Evolutionary conservation across 2,797 vertebrate species (phyloP).

Genomic region (Prionace glauca): DNA sequence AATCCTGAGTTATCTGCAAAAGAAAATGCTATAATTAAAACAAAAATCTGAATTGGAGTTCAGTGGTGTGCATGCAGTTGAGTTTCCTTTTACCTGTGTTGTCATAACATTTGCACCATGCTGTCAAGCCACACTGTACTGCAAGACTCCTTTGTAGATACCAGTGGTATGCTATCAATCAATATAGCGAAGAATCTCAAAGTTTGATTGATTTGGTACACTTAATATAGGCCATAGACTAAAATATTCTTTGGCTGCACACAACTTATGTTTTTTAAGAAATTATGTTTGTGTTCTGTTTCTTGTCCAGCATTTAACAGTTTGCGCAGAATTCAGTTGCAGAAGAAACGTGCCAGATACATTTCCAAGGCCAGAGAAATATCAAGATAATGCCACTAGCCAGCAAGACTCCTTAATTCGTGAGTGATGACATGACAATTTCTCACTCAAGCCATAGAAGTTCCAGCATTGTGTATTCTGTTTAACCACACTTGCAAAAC

Average conservation of each 20-base stretch:
- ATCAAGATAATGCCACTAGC: not conserved
- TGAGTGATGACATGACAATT: not conserved
- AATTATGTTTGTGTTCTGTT: not conserved
- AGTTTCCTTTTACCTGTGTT: not conserved
- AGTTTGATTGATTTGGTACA: not conserved
- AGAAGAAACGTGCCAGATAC: not conserved
- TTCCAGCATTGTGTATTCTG: not conserved
- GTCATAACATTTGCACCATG: not conserved
- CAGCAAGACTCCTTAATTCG: not conserved
- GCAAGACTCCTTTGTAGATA: not conserved
- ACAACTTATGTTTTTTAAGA: not conserved
- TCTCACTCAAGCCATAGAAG: not conserved
- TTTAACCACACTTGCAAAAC: not conserved
- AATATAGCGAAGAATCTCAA: not conserved
- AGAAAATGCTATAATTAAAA: not conserved
- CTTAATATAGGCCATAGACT: not conserved
- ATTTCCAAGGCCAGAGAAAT: not conserved
- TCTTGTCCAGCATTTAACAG: not conserved
- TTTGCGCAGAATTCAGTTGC: not conserved
- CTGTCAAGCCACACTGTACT: not conserved
- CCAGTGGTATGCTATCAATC: not conserved
- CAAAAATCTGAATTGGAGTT: not conserved
- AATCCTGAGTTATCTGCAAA: not conserved
- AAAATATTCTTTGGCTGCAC: not conserved
- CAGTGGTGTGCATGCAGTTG: not conserved